Conservation (phyloP, 2,888 invertebrate species). For the Ametastegia equiseti region DNA sequence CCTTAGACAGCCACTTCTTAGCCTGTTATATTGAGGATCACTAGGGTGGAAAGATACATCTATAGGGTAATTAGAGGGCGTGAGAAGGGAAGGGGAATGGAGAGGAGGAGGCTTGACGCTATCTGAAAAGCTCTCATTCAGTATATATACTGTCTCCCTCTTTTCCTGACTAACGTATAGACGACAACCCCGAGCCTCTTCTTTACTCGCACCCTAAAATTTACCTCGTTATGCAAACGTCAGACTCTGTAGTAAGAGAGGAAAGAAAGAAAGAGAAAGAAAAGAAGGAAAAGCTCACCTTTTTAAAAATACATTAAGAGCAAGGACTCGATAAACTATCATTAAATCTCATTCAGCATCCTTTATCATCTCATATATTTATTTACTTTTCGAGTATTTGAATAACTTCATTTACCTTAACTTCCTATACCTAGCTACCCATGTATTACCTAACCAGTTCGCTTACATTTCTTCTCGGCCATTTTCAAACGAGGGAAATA, state of each 20-base stretch:
- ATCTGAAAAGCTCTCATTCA: conserved; percentile 65
- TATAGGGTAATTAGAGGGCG: conserved; percentile 75
- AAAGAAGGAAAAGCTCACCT: conserved; percentile 54
- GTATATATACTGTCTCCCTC: no score
- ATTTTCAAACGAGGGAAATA: no score
- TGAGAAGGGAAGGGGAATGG: conserved; percentile 57
- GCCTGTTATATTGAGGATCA: conserved; percentile 59
- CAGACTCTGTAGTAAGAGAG: background rate
- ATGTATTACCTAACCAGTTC: no score
- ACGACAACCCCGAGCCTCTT: conserved; percentile 51
- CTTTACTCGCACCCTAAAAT: conserved; percentile 54
- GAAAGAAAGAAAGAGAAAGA: background rate
- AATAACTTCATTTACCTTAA: background rate
- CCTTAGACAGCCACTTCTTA: no score
- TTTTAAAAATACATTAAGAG: conserved; percentile 67
- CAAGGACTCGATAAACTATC: conserved; percentile 56
- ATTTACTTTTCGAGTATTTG: background rate
- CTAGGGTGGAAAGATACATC: conserved; percentile 58
- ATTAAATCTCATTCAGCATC: conserved; percentile 46
- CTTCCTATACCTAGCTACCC: background rate
- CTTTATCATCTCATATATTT: background rate
- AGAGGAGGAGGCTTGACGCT: conserved; percentile 60
- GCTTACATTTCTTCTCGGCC: no score
- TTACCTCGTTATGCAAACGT: conserved; percentile 57
- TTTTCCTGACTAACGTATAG: conserved; percentile 61